These are phyloP conservation scores for pig (Sus scrofa) DNA, from an alignment of 2,113 vertebrate species.

Conservation along the genomic window T2T-Sscrofa CM000813.6:117647501-117648000, in stretches of 20 bases:
- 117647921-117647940: neutral
- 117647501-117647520: neutral
- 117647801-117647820: neutral
- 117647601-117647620: neutral
- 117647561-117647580: neutral
- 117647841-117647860: neutral
- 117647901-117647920: neutral
- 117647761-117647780: neutral
- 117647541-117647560: neutral
- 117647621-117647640: neutral
- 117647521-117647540: neutral
- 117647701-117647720: neutral
- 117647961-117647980: neutral
- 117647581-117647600: neutral
- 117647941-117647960: neutral
- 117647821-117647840: neutral
- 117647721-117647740: neutral
- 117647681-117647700: neutral
- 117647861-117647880: neutral
- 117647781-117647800: neutral
- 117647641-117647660: neutral
- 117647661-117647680: neutral
- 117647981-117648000: neutral
- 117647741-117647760: neutral
- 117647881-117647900: neutral